Conservation (phyloP, 2,888 invertebrate genomes). For the Pinctada fucata region DNA sequence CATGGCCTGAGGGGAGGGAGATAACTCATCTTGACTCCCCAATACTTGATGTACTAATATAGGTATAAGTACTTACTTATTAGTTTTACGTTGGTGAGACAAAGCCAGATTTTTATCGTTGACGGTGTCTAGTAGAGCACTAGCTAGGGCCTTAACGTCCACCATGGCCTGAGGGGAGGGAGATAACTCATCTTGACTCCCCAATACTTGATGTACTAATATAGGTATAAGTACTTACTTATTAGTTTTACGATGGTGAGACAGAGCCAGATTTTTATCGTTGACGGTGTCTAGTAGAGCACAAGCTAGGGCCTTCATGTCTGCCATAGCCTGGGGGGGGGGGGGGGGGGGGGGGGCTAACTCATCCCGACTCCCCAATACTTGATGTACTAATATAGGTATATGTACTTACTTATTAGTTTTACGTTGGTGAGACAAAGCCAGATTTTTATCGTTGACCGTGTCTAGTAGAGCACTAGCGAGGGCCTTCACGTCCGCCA, state of each 20-base stretch:
- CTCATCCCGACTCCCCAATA: constrained; percentile 82
- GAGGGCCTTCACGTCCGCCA: constrained; percentile 86
- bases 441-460: constrained; percentile 90
- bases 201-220: constrained; percentile 86
- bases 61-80: constrained; percentile 81
- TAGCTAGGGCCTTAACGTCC: constrained; percentile 87
- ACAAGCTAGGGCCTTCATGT: constrained; percentile 86
- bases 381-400: constrained; percentile 82
- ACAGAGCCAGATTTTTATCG: constrained; percentile 89
- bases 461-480: constrained; percentile 89
- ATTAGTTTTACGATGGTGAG: constrained; percentile 91
- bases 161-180: constrained; percentile 83
- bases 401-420: constrained; percentile 84
- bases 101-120: constrained; percentile 91
- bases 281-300: constrained; percentile 89
- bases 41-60: constrained; percentile 86
- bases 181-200: constrained; percentile 80
- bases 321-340: constrained; percentile 84
- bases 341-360: constrained; percentile 81
- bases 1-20: constrained; percentile 83
- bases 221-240: constrained; percentile 79
- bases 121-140: constrained; percentile 88
- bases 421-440: constrained; percentile 89
- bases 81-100: constrained; percentile 90
- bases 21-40: constrained; percentile 80